These are phyloP conservation scores for Okamejei kenojei DNA, from an alignment of 2,797 vertebrate species.

Conservation along the genomic window DNA sequence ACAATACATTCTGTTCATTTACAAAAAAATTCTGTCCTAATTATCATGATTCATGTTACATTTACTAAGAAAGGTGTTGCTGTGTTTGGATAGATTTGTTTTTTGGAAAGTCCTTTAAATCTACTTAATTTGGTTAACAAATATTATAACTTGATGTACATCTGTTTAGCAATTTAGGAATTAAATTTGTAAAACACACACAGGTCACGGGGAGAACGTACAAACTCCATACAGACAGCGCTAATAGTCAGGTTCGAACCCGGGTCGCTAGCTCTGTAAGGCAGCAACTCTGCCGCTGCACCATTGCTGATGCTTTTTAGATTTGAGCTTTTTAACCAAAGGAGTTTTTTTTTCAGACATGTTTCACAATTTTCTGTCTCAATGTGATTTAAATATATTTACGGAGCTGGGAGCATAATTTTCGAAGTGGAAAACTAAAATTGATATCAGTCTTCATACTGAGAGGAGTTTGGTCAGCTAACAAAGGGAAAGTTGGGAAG, in stretches of 20 bases:
- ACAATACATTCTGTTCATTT: neutral
- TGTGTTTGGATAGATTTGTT: neutral
- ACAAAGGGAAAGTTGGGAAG: neutral
- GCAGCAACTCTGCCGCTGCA: too few species aligned
- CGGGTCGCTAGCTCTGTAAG: too few species aligned
- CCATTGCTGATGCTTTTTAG: neutral
- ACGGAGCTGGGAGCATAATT: neutral
- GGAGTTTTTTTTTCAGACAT: neutral
- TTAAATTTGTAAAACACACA: neutral
- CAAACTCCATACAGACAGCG: too few species aligned
- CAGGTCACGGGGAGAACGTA: too few species aligned
- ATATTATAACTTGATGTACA: neutral
- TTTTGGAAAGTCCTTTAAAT: neutral
- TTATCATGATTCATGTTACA: neutral
- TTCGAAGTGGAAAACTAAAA: neutral
- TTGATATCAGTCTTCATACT: neutral
- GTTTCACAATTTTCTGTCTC: neutral
- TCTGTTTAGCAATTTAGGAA: neutral
- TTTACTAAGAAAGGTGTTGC: neutral
- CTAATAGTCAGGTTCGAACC: too few species aligned
- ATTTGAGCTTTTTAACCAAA: neutral
- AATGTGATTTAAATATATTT: neutral
- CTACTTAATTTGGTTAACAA: neutral
- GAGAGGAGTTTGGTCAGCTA: neutral
- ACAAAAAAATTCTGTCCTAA: neutral